These are phyloP conservation scores for Ischnus inquisitorius DNA, from an alignment of 2,888 invertebrate species.

Conservation along the genomic window DNA sequence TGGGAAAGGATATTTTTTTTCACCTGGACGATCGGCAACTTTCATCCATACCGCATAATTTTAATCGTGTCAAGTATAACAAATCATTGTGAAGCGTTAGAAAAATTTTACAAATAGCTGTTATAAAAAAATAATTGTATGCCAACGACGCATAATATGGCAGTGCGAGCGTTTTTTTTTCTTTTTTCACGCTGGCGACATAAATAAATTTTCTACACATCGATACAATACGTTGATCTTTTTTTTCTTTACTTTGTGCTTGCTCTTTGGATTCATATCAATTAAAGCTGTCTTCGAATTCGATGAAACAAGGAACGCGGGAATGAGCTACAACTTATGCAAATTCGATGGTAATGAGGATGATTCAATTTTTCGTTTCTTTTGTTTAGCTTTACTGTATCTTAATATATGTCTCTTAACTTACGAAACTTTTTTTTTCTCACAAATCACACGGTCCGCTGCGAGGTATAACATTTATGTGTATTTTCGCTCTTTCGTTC, in stretches of 20 bases:
- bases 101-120: slow-evolving; percentile 44
- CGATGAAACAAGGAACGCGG: slow-evolving; percentile 46
- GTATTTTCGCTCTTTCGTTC: too few relatives aligned
- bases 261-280: slow-evolving; percentile 51
- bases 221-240: slow-evolving; percentile 9
- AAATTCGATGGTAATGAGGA: slow-evolving; percentile 47
- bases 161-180: neutral
- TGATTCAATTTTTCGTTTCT: slow-evolving; percentile 28
- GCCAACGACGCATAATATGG: neutral
- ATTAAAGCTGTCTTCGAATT: slow-evolving; percentile 52
- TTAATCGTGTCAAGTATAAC: slow-evolving; percentile 21
- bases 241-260: slow-evolving; percentile 12
- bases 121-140: slow-evolving; percentile 33
- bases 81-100: slow-evolving; percentile 43
- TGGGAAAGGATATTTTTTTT: slow-evolving; percentile 20
- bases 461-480: slow-evolving; percentile 27
- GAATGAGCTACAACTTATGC: slow-evolving; percentile 51
- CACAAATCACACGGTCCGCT: slow-evolving; percentile 44
- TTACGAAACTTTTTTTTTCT: slow-evolving; percentile 55
- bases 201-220: slow-evolving; percentile 36
- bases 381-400: slow-evolving; percentile 32
- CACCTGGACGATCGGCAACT: neutral
- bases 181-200: neutral
- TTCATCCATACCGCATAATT: slow-evolving; percentile 28
- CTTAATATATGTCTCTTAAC: slow-evolving; percentile 32